Evolutionary conservation across 2,113 vertebrate species (phyloP), one percentile per base, ranked within the genome.

Genomic region (Cichladusa arquata): DNA sequence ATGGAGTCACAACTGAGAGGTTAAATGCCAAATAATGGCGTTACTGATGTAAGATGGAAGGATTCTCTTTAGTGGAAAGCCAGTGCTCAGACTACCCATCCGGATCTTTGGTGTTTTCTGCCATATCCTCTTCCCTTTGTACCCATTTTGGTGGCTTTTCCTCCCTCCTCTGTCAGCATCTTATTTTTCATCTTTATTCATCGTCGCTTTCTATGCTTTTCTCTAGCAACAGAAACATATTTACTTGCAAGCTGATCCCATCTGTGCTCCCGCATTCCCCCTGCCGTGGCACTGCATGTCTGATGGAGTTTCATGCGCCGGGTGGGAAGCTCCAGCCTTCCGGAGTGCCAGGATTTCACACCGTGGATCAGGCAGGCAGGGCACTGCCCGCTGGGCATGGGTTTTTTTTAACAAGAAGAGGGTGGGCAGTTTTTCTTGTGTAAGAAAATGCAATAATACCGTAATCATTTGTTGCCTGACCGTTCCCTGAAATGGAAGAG

Each of bases 201-300:
- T 53, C 64, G 11, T 73, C 22, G 23, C 80, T 76, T 86, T 89
- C 90, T 86, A n/a, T 2, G 44, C 80, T 93, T 92, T 93, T 62
- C 92, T 88, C 81, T 81, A 92, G 78, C 86, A 91, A 66, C 73
- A 87, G 86, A 92, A 96, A 96, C 95, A 95, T 93, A 91, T 92
- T 96, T 96, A 92, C 91, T 86, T 61, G 88, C 88, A 94, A 70
- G 88, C 96, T 96, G 88, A 94, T 95, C 88, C 95, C 95, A 96
- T 97, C 96, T 97, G 95, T 93, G 96, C 92, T 94, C 76, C 92
- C 2, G 72, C 14, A 2, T 34, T 97, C 76, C 92, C 93, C 93
- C 94, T 12, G 74, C 94, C 57, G 85, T 83, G 96, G 90, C 96
- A 36, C 86, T 78, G 88, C 88, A 8, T 5, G 85, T 86, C 90